phyloP scores from a whole-genome alignment of 2,888 invertebrate species.

The Poecilobothrus nobilitatus region DNA sequence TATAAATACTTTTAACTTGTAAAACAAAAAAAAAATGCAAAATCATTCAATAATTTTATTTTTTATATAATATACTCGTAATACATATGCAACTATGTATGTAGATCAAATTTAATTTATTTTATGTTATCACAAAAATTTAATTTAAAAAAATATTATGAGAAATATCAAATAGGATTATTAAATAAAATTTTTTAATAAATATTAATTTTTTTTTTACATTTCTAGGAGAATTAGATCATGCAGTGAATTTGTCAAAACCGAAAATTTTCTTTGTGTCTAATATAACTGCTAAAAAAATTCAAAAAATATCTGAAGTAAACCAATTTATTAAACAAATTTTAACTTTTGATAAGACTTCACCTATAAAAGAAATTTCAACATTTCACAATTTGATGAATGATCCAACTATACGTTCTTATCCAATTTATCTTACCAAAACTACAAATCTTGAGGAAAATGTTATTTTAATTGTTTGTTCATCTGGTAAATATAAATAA shows the following conservation, averaged over 20 bases:
- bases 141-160: no score
- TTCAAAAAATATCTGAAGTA: constrained; percentile 48
- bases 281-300: constrained; percentile 48
- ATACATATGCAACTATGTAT: no score
- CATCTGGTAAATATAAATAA: constrained; percentile 52
- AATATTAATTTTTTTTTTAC: no score
- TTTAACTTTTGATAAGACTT: constrained; percentile 48
- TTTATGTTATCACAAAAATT: no score
- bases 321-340: constrained; percentile 49
- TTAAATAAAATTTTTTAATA: no score
- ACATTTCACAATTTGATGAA: constrained; percentile 26
- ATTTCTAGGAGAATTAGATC: constrained; percentile 56
- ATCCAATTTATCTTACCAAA: constrained; percentile 38
- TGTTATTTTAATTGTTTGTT: constrained; percentile 59
- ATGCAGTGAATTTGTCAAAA: constrained; percentile 58
- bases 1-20: no score
- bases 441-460: constrained; percentile 51
- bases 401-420: constrained; percentile 33
- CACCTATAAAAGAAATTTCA: constrained; percentile 26
- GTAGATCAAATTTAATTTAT: no score
- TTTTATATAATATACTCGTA: no score
- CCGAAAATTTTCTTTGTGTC: constrained; percentile 64
- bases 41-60: no score
- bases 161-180: no score
- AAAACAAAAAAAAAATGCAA: no score